Conservation (phyloP, 2,797 vertebrate genomes). For the Sciurus carolinensis region DNA sequence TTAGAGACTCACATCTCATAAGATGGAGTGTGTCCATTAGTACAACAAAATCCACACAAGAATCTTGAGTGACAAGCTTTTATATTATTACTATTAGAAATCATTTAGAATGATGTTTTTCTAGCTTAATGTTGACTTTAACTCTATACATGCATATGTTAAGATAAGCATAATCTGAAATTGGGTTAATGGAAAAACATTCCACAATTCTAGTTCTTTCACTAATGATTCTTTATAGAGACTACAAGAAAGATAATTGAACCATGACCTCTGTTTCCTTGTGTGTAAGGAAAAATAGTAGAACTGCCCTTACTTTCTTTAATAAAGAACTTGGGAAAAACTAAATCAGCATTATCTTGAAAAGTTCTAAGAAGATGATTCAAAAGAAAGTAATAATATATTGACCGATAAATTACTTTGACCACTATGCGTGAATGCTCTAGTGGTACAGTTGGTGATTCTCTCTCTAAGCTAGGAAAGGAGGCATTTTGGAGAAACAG, state of each 20-base stretch:
- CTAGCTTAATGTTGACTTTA: not conserved
- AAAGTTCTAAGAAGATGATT: slow-evolving; percentile 35
- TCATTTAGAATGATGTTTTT: not conserved
- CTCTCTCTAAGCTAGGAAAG: not conserved
- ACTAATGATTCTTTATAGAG: not conserved
- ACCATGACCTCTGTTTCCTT: slow-evolving; percentile 16
- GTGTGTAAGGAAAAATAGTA: slow-evolving; percentile 1
- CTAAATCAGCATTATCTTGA: slow-evolving; percentile 27
- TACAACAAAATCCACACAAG: not conserved
- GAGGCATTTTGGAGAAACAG: not conserved
- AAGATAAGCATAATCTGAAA: not conserved
- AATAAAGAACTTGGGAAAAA: slow-evolving; percentile 42
- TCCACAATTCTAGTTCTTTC: not conserved
- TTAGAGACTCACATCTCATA: not conserved
- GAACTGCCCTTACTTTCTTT: not conserved
- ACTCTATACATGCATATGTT: not conserved
- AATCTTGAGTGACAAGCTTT: not conserved
- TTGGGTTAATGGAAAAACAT: not conserved
- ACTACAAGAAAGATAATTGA: slow-evolving; percentile 7
- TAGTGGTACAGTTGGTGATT: not conserved
- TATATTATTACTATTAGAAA: not conserved
- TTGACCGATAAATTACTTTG: slow-evolving; percentile 11
- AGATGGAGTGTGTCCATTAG: not conserved
- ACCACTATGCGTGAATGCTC: not conserved
- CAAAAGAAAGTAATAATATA: not conserved